Evolutionary conservation across 2,888 invertebrate genomes (phyloP).

Genomic region (Pachliopta kotzebuea): DNA sequence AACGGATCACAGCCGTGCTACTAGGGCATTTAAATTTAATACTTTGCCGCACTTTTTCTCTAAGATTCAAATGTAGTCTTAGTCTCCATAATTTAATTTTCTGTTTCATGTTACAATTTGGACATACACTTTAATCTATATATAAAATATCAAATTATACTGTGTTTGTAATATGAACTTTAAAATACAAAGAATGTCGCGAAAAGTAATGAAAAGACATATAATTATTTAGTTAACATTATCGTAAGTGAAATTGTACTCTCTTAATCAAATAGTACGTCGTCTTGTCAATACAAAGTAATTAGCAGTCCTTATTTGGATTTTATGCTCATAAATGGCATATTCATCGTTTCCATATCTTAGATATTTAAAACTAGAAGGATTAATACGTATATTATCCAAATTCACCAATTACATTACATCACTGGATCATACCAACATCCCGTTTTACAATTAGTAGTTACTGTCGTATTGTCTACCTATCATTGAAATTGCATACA

Average conservation of each 20-base stretch:
- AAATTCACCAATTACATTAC: no score
- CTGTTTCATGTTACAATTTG: no score
- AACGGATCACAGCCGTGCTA: no score
- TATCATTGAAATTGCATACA: conserved; percentile 30
- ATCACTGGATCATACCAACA: no score
- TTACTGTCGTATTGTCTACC: conserved; percentile 27
- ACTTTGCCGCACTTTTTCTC: no score
- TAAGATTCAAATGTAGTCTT: no score
- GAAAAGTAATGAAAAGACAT: conserved; percentile 2
- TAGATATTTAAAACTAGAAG: no score
- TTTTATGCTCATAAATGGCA: no score
- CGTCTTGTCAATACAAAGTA: background rate
- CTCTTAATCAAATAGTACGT: background rate
- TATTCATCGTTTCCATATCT: no score
- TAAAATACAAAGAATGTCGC: conserved; percentile 2
- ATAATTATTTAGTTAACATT: conserved; percentile 20
- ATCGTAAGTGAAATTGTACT: conserved; percentile 16
- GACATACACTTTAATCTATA: background rate
- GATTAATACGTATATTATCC: no score
- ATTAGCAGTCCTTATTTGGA: conserved; percentile 8
- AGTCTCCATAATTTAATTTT: no score
- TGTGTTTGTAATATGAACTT: background rate
- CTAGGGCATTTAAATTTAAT: no score
- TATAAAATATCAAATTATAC: background rate
- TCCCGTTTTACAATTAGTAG: conserved; percentile 8